These are phyloP conservation scores for Argyrosomus regius DNA, from an alignment of 2,797 vertebrate species.

Conservation along the genomic window DNA sequence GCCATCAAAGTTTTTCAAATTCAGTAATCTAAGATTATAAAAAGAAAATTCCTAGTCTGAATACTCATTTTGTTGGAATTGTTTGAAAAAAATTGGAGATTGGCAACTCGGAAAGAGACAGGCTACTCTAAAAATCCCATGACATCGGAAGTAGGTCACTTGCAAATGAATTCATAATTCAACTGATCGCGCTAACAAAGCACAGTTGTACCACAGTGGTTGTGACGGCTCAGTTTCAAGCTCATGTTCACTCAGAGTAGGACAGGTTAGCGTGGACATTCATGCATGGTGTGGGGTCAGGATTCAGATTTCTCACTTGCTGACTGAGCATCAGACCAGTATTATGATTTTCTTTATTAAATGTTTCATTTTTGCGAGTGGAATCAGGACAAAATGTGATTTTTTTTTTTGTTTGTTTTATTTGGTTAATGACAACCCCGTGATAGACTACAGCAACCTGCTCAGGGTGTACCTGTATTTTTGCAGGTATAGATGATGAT, in stretches of 20 bases:
- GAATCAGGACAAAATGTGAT: not conserved
- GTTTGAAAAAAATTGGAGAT: not conserved
- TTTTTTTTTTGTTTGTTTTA: not conserved
- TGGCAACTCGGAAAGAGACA: not conserved
- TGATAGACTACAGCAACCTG: not conserved
- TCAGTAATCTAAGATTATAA: not conserved
- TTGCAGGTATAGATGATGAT: not conserved
- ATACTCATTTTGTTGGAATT: not conserved
- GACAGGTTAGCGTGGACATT: not conserved
- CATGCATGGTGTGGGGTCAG: not conserved
- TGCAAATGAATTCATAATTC: not conserved
- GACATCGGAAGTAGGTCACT: not conserved
- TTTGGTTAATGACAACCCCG: not conserved
- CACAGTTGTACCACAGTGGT: not conserved
- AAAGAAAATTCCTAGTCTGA: not conserved
- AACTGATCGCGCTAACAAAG: not conserved
- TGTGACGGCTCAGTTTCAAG: not conserved
- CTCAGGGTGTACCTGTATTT: not conserved
- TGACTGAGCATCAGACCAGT: not conserved
- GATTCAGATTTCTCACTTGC: constrained; percentile 2
- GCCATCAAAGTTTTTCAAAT: not conserved
- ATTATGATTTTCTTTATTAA: not conserved
- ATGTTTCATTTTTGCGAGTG: not conserved
- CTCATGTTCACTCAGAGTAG: not conserved
- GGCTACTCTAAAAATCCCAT: not conserved